Evolutionary conservation across 2,888 invertebrate species (phyloP), one percentile per base, ranked within the genome.

Genomic region (Cephus nigrinus): DNA sequence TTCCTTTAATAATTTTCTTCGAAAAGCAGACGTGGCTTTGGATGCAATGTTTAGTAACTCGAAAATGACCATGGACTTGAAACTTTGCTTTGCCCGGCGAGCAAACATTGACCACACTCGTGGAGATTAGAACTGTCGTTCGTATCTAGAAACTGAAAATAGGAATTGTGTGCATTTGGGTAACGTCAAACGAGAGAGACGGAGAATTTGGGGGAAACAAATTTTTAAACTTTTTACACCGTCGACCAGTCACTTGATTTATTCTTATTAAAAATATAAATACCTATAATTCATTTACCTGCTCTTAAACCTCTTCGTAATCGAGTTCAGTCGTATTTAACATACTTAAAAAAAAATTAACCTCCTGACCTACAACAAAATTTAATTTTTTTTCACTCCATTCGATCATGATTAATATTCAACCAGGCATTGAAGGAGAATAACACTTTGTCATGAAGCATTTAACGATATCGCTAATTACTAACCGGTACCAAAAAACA

Each of bases 221-320:
- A 2, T 2, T 55, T 2, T 55, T 0, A 2, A 23, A 55, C 2
- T 2, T 0, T 9, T 23, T 2, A 1, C 1, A 23, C 2, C 23
- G 1, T 55, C 55, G 55, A 55, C 0, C 2, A 23, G 55, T 9
- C 5, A 15, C 23, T 23, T 9, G 0, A 55, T 55, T 55, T 23
- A 23, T 55, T 55, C 23, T 55, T 55, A 55, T 23, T 55, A 2
- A 23, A 4, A 5, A 55, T 23, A 23, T 5, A 55, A 55, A 23
- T 23, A 5, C 1, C 2, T 55, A 55, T 2, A 9, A 9, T 23
- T 1, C 2, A 23, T 23, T 55, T 5, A 55, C 23, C 9, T 55
- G 2, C 5, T 1, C 9, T 55, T 55, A 23, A 40, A 5, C 9
- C 5, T 23, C 55, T 55, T 55, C 55, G 23, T 55, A 1, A 55